These are phyloP conservation scores for Ornithorhynchus anatinus DNA, from an alignment of 2,113 vertebrate genomes.

Conservation along the genomic window DNA sequence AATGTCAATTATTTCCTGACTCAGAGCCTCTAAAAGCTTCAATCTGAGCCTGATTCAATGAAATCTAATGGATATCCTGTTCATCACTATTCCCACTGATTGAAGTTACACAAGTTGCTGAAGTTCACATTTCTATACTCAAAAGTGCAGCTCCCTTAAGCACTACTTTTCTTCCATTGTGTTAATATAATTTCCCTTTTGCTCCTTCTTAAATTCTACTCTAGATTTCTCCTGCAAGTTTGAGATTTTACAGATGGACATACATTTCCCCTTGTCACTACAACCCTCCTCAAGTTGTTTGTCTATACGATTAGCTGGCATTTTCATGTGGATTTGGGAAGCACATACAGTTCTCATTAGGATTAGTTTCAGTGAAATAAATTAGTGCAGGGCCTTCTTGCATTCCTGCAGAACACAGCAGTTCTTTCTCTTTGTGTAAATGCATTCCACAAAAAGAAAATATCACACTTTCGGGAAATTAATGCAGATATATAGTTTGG, in stretches of 20 bases:
- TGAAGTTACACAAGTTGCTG: slow-evolving; percentile 37
- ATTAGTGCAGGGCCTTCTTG: not conserved
- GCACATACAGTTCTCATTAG: slow-evolving; percentile 51
- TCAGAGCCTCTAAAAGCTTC: no score
- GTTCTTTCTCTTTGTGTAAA: not conserved
- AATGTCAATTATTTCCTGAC: no score
- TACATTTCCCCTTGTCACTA: slow-evolving; percentile 20
- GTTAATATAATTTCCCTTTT: slow-evolving; percentile 60
- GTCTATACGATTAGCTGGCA: slow-evolving; percentile 25
- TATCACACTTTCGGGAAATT: not conserved
- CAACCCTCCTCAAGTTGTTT: slow-evolving; percentile 20
- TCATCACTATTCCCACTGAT: slow-evolving; percentile 12
- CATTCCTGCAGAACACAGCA: not conserved
- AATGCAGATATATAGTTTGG: rapidly evolving
- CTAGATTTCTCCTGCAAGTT: slow-evolving; percentile 35
- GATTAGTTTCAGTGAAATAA: not conserved
- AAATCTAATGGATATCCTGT: slow-evolving; percentile 48
- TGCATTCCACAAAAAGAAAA: not conserved
- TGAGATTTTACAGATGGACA: slow-evolving; percentile 34
- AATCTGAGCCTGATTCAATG: rapidly evolving
- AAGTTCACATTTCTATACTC: slow-evolving; percentile 16
- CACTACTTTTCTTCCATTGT: slow-evolving; percentile 35
- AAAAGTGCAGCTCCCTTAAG: slow-evolving; percentile 45
- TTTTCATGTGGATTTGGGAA: not conserved
- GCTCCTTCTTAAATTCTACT: slow-evolving; percentile 43